Base-by-base conservation (phyloP, 2,888 invertebrate genomes). In the Trisateles emortualis region DNA sequence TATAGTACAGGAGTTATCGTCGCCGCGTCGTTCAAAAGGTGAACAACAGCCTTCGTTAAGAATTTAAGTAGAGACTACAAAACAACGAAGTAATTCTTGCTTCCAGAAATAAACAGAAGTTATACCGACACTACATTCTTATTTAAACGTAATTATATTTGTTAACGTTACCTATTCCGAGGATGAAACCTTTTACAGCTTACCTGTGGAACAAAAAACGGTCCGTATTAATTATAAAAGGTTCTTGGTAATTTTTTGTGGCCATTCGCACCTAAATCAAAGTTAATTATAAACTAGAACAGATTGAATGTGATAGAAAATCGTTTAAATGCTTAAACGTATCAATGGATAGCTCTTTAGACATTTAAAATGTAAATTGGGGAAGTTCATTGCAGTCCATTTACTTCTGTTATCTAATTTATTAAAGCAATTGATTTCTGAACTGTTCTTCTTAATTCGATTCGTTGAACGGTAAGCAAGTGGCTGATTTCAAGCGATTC, bases 161-260 rank as follows among this genome's bases (percentile, higher is more conserved):
- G 36, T 38, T n/a, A 9, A 8, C 1, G 10, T 39, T 39, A 22
- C 22, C 3, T 39, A 39, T 39, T 39, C 39, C 4, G 1, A 22
- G 5, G 17, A 13, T 14, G 1, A 36, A 17, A 36, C 16, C 35
- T 9, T 35, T 35, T 16, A 5, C 9, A 10, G 19, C 13, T 6
- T 16, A 30, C 35, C 30, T 45, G 26, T 1, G 14, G 13, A 36
- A 49, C 33, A 52, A 50, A 58, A 67, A 59, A 59, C 43, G 38
- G 44, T 22, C 24, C 24, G 45, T 49, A 48, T 57, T 61, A 68
- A 64, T 47, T 55, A 46, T 9, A 52, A 39, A 56, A 44, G 53
- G 52, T 51, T 47, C 46, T 59, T 61, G 62, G 62, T 62, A 65
- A 55, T 54, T 72, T 73, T 73, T 73, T 72, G 53, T 60, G 38